Evolutionary conservation across 2,888 invertebrate species (phyloP).

Genomic region (Oscheius myriophilus): DNA sequence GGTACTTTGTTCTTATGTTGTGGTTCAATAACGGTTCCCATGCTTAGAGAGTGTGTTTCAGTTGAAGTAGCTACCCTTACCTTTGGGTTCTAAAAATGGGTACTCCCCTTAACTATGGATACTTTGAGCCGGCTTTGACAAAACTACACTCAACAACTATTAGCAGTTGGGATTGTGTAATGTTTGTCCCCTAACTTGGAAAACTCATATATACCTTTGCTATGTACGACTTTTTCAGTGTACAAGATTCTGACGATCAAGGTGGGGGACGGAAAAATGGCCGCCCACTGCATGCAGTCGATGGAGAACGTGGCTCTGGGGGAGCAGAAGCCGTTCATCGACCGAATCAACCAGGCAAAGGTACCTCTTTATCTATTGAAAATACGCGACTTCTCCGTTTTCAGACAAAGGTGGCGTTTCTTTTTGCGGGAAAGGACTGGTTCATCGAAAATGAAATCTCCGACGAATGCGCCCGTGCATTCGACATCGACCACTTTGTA

Average conservation of each 20-base stretch:
- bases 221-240: not conserved
- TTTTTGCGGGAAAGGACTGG: conserved; percentile 40
- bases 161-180: too few relatives aligned
- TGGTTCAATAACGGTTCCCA: too few relatives aligned
- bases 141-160: too few relatives aligned
- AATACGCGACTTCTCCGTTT: not conserved
- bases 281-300: conserved; percentile 33
- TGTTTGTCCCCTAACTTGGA: too few relatives aligned
- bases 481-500: conserved; percentile 18
- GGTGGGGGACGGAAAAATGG: conserved; percentile 18
- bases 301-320: conserved; percentile 35
- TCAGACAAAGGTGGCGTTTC: conserved; percentile 36
- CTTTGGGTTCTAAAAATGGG: too few relatives aligned
- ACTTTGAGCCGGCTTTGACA: too few relatives aligned
- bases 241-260: conserved; percentile 21
- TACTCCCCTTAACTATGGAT: too few relatives aligned
- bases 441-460: conserved; percentile 42
- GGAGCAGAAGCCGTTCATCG: conserved; percentile 24
- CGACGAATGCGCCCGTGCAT: conserved; percentile 18
- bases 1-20: too few relatives aligned
- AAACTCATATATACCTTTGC: too few relatives aligned
- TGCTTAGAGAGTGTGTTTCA: too few relatives aligned
- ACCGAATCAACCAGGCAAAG: conserved; percentile 18
- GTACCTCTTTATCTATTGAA: too few relatives aligned
- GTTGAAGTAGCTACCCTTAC: too few relatives aligned